Evolutionary conservation across 2,888 invertebrate species (phyloP), one percentile per base, ranked within the genome.

Genomic region (Itoplectis maculator): DNA sequence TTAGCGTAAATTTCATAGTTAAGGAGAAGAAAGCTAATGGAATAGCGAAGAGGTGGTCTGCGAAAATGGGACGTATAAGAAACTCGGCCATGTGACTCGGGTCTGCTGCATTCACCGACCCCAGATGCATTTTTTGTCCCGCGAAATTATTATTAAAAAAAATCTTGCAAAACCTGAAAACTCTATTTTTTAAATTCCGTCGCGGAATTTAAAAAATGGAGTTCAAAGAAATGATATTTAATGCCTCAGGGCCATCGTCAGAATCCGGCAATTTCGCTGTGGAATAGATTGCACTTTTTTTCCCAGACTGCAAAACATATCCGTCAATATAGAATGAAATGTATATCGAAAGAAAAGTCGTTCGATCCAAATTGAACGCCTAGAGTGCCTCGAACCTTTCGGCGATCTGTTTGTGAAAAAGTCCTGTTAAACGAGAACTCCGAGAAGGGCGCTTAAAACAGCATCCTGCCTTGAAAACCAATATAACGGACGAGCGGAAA

Each of bases 1-100:
- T 80, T 80, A 79, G 47, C 74, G 59, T 74, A 40, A 72, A 73
- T 73, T 45, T n/a, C 13, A 11, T 7, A 45, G 20, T 45, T 54
- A 63, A 65, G 61, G 29, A 51, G 61, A 61, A 65, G 40, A 37
- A 54, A 42, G 8, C 61, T 47, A 45, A 63, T 51, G 18, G 6
- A 15, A n/a, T 29, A 35, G 5, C 18, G 49, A 61, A 15, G 35
- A 77, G 18, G 69, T 4, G 23, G 7, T 15, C 6, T 20, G 51
- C 18, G 51, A 20, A 18, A 51, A 51, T 51, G 15, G 8, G 18
- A 20, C 9, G 18, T 18, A 20, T 5, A 51, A 61, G 40, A 77
- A 63, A 9, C 49, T 59, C 8, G 40, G 7, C 47, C 40, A 40
- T 37, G 11, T 51, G 20, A 40, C 37, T n/a, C n/a, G n/a, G n/a